Base-by-base conservation (phyloP, 2,113 vertebrate species). In the Podocnemis expansa region DNA sequence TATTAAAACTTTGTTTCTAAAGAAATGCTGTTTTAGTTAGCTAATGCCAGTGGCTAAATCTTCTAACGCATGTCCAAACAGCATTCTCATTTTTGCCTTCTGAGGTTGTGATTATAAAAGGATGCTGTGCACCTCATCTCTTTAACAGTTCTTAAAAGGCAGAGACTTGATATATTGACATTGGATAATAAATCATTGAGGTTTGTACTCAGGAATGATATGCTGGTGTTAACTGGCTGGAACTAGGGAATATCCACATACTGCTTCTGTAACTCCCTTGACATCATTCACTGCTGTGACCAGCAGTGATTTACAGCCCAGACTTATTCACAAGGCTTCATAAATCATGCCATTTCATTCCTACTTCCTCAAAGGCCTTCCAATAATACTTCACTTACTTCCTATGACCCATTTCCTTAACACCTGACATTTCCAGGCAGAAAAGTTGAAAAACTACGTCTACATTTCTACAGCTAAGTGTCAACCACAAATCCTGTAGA, bases 351-450 rank as follows among this genome's bases (percentile, higher is more conserved):
- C 54, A 1, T 90, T 89, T 49, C 41, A 82, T 5, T 86, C 55
- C 55, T 17, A 56, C 0, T 47, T 93, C 56, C 70, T 87, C 52
- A 49, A 24, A 0, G 0, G 31, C 60, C 52, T 78, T 49, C 87
- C 81, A 34, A 22, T 63, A 90, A 51, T 25, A n/a, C 45, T 31
- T 79, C 89, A 17, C 52, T n/a, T 41, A 55, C 73, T 88, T 29
- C 73, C 51, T 22, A 84, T 55, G 49, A 73, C 47, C 38, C n/a
- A 10, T 45, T 80, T 93, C 54, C 73, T 80, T 56, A 81, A 86
- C 93, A 91, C 45, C 85, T 89, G 47, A 82, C 92, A 80, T 92
- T 89, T 84, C 45, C 88, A 82, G 83, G 60, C 55, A 25, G 41
- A 80, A 84, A 80, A 78, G 5, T 78, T 63, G 6, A 73, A 88